phyloP scores from a whole-genome alignment of 2,888 invertebrate species.

The Tetrapedia diversipes region DNA sequence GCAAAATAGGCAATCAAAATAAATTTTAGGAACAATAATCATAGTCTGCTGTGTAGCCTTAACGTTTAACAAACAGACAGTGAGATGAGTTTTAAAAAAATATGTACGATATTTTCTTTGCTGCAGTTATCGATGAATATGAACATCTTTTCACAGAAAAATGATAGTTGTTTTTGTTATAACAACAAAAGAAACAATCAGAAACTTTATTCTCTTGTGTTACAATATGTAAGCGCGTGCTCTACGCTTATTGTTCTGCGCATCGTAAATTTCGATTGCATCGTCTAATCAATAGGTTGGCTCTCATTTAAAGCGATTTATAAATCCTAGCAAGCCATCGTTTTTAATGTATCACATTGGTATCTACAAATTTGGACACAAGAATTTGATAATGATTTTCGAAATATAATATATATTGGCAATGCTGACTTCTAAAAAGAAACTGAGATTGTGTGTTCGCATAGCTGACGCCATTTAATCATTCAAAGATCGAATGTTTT shows the following conservation, averaged over 20 bases:
- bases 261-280: slow-evolving; percentile 62
- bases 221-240: slow-evolving; percentile 28
- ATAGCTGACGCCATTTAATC: no score
- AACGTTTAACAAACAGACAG: no score
- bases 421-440: no score
- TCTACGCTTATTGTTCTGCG: slow-evolving; percentile 45
- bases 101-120: background rate
- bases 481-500: no score
- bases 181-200: slow-evolving; percentile 12
- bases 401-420: no score
- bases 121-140: background rate
- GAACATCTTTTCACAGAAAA: slow-evolving; percentile 7
- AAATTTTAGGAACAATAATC: background rate
- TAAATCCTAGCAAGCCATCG: slow-evolving; percentile 35
- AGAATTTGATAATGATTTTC: no score
- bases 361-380: no score
- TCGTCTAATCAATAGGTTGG: slow-evolving; percentile 56
- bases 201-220: slow-evolving; percentile 20
- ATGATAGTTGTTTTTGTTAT: slow-evolving; percentile 3
- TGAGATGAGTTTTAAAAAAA: no score
- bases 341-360: slow-evolving; percentile 6
- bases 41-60: background rate
- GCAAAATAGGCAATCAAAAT: no score
- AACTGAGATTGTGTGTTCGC: no score
- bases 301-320: slow-evolving; percentile 45